Conservation (phyloP, 1,140 invertebrate genomes). For the Tachypleus tridentatus region DNA sequence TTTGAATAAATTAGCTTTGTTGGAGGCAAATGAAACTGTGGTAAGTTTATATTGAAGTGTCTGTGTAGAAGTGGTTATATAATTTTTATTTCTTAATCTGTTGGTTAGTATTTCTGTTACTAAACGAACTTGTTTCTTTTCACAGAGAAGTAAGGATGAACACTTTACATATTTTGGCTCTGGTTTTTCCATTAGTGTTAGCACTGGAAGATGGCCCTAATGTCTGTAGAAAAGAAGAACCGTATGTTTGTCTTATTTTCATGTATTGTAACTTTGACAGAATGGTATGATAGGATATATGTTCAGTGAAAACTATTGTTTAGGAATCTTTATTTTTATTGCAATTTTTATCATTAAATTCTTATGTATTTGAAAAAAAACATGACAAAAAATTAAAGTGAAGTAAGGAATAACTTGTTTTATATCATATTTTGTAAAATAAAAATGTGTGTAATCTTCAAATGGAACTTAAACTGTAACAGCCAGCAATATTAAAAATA, state of each 20-base stretch:
- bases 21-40: too few relatives aligned
- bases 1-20: too few relatives aligned
- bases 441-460: too few relatives aligned
- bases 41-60: too few relatives aligned
- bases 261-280: not conserved
- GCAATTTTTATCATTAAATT: constrained; percentile 3
- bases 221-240: constrained; percentile 42
- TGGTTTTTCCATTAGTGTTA: not conserved
- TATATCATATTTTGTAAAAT: not conserved
- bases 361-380: not conserved
- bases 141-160: not conserved
- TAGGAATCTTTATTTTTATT: not conserved
- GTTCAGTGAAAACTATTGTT: not conserved
- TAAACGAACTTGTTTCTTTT: too few relatives aligned
- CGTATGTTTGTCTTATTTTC: constrained; percentile 41
- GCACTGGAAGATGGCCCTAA: constrained; percentile 37
- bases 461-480: too few relatives aligned
- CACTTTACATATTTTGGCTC: not conserved
- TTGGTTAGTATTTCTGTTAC: too few relatives aligned
- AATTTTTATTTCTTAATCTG: too few relatives aligned
- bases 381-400: not conserved
- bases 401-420: constrained; percentile 1
- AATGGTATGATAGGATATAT: not conserved
- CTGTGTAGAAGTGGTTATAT: too few relatives aligned
- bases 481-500: too few relatives aligned